A percentile compares a stretch with the other conserved stretches of the same genome.
These are phyloP conservation scores for Sphaerophoria rueppellii DNA, from an alignment of 2,888 invertebrate species.

Conservation along the genomic window DNA sequence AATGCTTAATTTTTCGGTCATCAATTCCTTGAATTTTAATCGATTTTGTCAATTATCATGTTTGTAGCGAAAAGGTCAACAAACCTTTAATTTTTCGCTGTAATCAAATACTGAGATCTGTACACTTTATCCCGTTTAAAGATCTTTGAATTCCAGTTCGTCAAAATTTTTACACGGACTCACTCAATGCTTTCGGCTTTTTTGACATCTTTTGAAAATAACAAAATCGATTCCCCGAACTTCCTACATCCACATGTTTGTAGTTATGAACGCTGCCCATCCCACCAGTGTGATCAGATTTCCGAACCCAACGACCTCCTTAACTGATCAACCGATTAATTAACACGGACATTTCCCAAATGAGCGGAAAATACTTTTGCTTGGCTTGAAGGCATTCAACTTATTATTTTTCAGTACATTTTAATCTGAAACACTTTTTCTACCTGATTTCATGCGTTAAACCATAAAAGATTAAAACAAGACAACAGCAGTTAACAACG, in stretches of 20 bases:
- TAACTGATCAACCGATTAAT: conserved; percentile 64
- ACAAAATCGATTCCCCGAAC: conserved; percentile 40
- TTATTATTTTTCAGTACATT: conserved; percentile 4
- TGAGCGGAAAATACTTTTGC: conserved; percentile 51
- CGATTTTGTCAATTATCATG: conserved; percentile 2
- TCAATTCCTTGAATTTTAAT: background rate
- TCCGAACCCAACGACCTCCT: conserved; percentile 43
- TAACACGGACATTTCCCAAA: conserved; percentile 61
- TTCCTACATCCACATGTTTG: background rate
- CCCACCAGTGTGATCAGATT: conserved; percentile 39
- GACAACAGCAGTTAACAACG: conserved; percentile 61
- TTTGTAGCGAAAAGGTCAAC: background rate
- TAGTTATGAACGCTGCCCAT: background rate
- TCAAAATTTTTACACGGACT: conserved; percentile 13
- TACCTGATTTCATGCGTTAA: conserved; percentile 65
- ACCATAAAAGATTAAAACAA: conserved; percentile 24
- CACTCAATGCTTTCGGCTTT: background rate
- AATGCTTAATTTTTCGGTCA: too few species aligned
- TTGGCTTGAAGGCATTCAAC: conserved; percentile 52
- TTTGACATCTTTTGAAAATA: background rate
- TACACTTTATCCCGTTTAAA: conserved; percentile 5
- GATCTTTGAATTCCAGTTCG: conserved; percentile 17
- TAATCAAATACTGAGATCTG: conserved; percentile 4
- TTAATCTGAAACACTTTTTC: conserved; percentile 68
- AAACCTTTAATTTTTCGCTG: background rate